Base-by-base conservation (phyloP, 2,113 vertebrate species). In the Circaetus gallicus region DNA sequence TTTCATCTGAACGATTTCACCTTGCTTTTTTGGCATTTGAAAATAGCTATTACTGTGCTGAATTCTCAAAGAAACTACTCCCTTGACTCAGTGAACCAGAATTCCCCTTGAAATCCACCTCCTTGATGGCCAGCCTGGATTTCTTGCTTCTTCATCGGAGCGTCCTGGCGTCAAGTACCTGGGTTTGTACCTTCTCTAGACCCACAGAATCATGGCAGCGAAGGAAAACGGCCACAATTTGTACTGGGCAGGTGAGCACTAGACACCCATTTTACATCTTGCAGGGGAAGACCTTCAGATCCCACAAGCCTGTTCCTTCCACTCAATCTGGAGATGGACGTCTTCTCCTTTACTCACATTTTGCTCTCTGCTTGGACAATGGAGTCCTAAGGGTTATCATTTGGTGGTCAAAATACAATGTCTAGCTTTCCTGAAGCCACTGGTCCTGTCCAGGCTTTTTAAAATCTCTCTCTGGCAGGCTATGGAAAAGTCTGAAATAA, bases 361-460 rank as follows among this genome's bases (percentile, higher is more conserved):
- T 15, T 74, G 72, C 25, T 82, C 38, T 38, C 3, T 7, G 38
- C 17, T 63, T 31, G 16, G 42, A 32, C 72, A 62, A 7, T 0
- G 0, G 5, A 52, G 24, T 52, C 34, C 14, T 13, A 70, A 66
- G 53, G 22, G 12, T 63, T 47, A 45, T 17, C 4, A 43, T 20
- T 0, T 52, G 58, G 24, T 3, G 3, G 20, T 13, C 13, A 78
- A 21, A 90, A 83, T 5, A 24, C 0, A 0, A 10, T 5, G 10
- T 19, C 43, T 34, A 2, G 17, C 28, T 81, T 58, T 90, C 50
- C 36, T 31, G 38, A 73, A 47, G 36, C n/a, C 8, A 5, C 26
- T 31, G 25, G 34, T 77, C 28, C 50, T 49, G 83, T 42, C 11
- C 29, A 72, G 20, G 4, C 22, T 53, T 71, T 50, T 55, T 2